phyloP scores from a whole-genome alignment of 2,113 vertebrate genomes.

The Xiphorhynchus elegans region DNA sequence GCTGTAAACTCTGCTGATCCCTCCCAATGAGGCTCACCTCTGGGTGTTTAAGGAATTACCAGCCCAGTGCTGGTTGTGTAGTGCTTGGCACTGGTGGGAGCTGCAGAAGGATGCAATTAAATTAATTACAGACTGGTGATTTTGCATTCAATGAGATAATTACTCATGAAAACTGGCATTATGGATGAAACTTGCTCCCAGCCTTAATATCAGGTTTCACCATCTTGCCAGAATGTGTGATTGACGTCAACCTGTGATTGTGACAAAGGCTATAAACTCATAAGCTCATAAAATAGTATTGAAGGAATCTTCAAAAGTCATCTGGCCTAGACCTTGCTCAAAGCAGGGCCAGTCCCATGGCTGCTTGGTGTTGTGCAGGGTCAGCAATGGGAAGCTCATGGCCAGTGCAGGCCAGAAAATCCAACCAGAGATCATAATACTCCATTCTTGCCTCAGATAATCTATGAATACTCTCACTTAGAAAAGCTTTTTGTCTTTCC shows the following conservation, averaged over 20 bases:
- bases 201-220: slow-evolving; percentile 14
- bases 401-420: neutral
- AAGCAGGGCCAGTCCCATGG: neutral
- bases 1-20: neutral
- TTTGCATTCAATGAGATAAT: slow-evolving; percentile 42
- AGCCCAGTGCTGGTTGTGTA: neutral
- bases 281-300: neutral
- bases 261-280: neutral
- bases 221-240: neutral
- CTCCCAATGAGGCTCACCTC: neutral
- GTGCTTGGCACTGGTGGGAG: neutral
- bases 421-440: neutral
- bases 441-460: neutral
- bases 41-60: neutral
- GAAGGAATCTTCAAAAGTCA: neutral
- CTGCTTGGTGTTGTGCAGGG: neutral
- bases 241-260: neutral
- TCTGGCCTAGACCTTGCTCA: neutral
- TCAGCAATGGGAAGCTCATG: neutral
- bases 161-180: neutral
- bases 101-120: slow-evolving; percentile 34
- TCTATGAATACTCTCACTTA: neutral
- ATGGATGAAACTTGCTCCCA: neutral
- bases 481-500: slow-evolving; percentile 1
- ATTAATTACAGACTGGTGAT: slow-evolving; percentile 12